Percentiles rank a stretch among this genome's conserved stretches.
phyloP scores from a whole-genome alignment of 2,797 vertebrate species.

The Spinibarbus caldwelli region DNA sequence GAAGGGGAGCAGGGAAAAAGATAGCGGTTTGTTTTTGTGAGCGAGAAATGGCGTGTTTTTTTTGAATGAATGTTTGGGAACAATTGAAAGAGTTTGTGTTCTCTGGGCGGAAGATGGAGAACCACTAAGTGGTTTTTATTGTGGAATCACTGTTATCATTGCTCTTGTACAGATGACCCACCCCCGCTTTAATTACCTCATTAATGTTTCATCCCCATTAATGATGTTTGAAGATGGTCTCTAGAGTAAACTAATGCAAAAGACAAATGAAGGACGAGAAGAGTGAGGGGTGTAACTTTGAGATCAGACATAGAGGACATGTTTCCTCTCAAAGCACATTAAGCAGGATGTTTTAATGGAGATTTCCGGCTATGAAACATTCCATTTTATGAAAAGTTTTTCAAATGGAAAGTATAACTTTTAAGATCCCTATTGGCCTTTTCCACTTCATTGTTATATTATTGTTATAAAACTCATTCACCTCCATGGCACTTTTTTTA shows the following conservation, averaged over 20 bases:
- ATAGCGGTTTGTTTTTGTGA: conserved; percentile 6
- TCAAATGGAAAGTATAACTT: not conserved
- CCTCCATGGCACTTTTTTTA: not conserved
- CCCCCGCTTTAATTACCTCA: conserved; percentile 69
- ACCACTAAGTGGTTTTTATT: conserved; percentile 57
- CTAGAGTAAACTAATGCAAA: conserved; percentile 62
- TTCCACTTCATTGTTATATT: not conserved
- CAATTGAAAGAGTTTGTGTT: not conserved
- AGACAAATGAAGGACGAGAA: conserved; percentile 7
- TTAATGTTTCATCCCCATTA: conserved; percentile 72
- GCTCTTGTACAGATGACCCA: conserved; percentile 63
- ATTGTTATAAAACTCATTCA: too few species aligned
- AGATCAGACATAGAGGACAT: conserved; percentile 9
- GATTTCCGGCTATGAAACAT: not conserved
- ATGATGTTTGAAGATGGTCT: conserved; percentile 66
- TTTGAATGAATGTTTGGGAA: conserved; percentile 25
- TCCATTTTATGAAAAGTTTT: not conserved
- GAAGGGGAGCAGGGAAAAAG: conserved; percentile 19
- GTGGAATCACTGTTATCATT: conserved; percentile 43
- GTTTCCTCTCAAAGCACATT: conserved; percentile 12
- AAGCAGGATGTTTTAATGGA: not conserved
- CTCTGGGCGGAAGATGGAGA: conserved; percentile 48
- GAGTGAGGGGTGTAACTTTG: not conserved
- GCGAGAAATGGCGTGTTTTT: not conserved
- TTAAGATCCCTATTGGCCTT: not conserved